A percentile compares a stretch with the other conserved stretches of the same genome.
These are phyloP conservation scores for Hydropotes inermis DNA, from an alignment of 2,113 vertebrate species.

Conservation along the genomic window DNA sequence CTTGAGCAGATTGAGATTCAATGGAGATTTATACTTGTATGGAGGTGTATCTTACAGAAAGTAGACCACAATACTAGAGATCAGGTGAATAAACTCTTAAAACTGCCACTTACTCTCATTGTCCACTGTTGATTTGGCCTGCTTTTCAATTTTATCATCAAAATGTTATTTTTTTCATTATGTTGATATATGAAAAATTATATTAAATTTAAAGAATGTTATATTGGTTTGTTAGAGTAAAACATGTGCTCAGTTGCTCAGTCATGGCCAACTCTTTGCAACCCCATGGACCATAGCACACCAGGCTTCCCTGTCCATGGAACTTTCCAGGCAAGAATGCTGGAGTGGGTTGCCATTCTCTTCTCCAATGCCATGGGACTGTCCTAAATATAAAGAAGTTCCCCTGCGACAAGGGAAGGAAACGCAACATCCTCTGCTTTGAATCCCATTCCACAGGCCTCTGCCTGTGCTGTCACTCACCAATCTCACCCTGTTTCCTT, in stretches of 20 bases:
- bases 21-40: background rate
- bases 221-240: background rate
- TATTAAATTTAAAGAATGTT: background rate
- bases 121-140: background rate
- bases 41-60: background rate
- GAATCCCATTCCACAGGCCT: background rate
- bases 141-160: background rate
- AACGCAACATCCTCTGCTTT: background rate
- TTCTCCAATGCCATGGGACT: rapidly evolving
- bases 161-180: background rate
- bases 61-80: background rate
- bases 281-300: background rate
- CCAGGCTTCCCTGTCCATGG: background rate
- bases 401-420: background rate
- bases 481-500: background rate
- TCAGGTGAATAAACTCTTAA: background rate
- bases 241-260: background rate
- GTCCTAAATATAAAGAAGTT: too few relatives aligned
- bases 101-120: background rate
- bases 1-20: background rate
- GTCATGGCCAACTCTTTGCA: background rate
- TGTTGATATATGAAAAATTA: background rate
- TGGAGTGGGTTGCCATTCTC: background rate
- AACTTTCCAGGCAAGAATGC: background rate
- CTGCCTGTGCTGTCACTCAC: background rate